These are phyloP conservation scores for Cetoscarus ocellatus DNA, from an alignment of 2,797 vertebrate species.

Conservation along the genomic window DNA sequence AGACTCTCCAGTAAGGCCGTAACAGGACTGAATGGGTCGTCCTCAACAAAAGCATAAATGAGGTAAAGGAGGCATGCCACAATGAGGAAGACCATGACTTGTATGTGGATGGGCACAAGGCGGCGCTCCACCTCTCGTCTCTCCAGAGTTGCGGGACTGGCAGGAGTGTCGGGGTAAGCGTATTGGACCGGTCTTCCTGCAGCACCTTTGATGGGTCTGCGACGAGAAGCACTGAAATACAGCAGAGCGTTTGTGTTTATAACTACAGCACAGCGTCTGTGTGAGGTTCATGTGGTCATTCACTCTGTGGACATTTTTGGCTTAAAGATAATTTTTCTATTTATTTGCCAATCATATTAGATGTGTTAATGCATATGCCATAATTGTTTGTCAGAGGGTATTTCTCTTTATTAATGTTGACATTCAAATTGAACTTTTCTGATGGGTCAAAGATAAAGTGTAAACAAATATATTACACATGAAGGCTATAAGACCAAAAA, in stretches of 20 bases:
- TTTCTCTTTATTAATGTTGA: no score
- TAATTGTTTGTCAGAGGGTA: no score
- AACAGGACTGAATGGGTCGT: conserved; percentile 62
- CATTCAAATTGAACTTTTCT: no score
- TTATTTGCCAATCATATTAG: no score
- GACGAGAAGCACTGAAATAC: conserved; percentile 76
- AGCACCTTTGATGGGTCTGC: conserved; percentile 84
- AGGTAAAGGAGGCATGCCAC: conserved; percentile 81
- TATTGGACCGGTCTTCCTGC: conserved; percentile 76
- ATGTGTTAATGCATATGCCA: no score
- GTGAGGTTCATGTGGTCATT: no score
- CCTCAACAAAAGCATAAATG: conserved; percentile 77
- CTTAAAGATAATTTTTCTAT: no score
- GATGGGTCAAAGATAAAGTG: no score
- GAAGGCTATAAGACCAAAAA: no score
- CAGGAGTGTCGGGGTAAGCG: conserved; percentile 65
- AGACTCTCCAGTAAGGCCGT: conserved; percentile 53
- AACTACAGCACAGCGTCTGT: not conserved
- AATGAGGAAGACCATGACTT: conserved; percentile 78
- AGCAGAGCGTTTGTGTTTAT: not conserved
- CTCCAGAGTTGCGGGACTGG: conserved; percentile 56
- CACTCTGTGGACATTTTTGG: no score
- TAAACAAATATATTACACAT: no score
- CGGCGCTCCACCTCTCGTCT: conserved; percentile 57
- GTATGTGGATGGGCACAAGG: conserved; percentile 78